Conservation (phyloP, 2,113 vertebrate species). For the Dasypus novemcinctus region DNA sequence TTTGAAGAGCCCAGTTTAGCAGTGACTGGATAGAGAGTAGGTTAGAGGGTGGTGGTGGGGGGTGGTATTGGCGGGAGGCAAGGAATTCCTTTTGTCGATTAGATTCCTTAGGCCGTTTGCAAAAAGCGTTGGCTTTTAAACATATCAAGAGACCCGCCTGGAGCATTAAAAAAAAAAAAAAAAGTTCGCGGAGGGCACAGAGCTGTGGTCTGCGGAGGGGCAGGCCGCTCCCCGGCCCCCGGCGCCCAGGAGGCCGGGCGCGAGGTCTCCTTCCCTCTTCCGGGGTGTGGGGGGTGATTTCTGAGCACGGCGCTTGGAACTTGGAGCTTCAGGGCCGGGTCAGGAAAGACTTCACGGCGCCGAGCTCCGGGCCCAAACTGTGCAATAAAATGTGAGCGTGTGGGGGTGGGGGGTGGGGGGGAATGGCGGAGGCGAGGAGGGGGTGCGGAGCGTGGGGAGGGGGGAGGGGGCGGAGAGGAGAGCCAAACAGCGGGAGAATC, state of each 20-base stretch:
- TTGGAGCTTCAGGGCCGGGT: neutral
- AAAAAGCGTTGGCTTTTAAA: slow-evolving; percentile 23
- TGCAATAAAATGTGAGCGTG: slow-evolving; percentile 25
- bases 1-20: neutral
- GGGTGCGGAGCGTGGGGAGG: neutral
- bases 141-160: neutral
- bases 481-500: slow-evolving; percentile 57
- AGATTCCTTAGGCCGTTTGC: neutral
- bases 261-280: neutral
- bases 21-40: neutral
- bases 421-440: neutral
- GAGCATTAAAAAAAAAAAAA: neutral
- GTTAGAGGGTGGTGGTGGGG: neutral
- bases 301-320: neutral
- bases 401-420: slow-evolving; percentile 27
- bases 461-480: neutral
- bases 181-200: neutral
- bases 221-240: neutral
- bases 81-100: neutral
- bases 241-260: neutral
- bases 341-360: neutral
- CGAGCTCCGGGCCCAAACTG: neutral
- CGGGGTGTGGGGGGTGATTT: neutral
- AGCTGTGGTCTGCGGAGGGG: neutral
- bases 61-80: neutral